These are phyloP conservation scores for Drosophila diplacantha DNA, from an alignment of 2,888 invertebrate species.

Conservation along the genomic window DNA sequence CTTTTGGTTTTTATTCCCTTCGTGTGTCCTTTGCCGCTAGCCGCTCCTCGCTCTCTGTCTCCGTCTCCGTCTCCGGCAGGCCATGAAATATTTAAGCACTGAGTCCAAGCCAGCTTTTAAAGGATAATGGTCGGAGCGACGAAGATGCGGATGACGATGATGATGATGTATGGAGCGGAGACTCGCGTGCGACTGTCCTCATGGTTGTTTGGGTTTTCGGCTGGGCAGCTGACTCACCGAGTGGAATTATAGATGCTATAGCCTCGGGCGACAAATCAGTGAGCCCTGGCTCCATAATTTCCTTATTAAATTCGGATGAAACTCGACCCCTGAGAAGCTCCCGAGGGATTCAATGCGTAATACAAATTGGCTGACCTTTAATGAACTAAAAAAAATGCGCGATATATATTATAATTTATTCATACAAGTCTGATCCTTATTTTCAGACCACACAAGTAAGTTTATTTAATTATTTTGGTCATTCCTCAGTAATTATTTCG, in stretches of 20 bases:
- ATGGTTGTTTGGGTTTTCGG: not conserved
- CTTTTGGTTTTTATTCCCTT: slow-evolving; percentile 20
- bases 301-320: slow-evolving; percentile 3
- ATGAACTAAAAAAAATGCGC: not conserved
- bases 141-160: slow-evolving; percentile 17
- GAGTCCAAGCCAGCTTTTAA: slow-evolving; percentile 39
- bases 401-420: not conserved
- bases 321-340: no score
- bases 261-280: slow-evolving; percentile 16
- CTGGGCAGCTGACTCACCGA: slow-evolving; percentile 5
- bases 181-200: slow-evolving; percentile 13
- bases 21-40: slow-evolving; percentile 12
- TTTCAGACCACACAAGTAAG: not conserved
- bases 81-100: slow-evolving; percentile 64
- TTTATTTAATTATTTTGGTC: not conserved
- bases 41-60: slow-evolving; percentile 38
- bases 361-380: not conserved
- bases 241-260: slow-evolving; percentile 19
- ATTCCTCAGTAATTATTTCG: not conserved
- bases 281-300: not conserved
- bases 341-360: not conserved
- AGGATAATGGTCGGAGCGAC: slow-evolving; percentile 28
- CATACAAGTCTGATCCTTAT: not conserved
- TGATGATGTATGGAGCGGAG: slow-evolving; percentile 26
- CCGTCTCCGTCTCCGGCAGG: slow-evolving; percentile 49